phyloP scores from a whole-genome alignment of 2,113 vertebrate species.

The Monopterus albus region DNA sequence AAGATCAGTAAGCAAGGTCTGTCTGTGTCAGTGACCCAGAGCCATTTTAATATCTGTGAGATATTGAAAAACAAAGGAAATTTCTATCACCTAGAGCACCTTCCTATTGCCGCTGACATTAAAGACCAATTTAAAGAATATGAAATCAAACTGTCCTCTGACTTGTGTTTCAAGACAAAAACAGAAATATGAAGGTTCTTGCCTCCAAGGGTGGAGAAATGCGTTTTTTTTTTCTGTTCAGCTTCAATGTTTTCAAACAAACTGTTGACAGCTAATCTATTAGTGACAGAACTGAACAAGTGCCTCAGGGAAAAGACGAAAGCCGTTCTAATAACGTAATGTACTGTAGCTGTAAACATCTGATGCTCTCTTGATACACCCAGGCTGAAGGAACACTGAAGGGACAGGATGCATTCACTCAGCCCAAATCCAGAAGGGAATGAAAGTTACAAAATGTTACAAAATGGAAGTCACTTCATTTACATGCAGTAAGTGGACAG shows the following conservation, averaged over 20 bases:
- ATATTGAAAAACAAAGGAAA: constrained; percentile 46
- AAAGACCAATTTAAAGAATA: constrained; percentile 40
- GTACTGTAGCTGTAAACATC: constrained; percentile 39
- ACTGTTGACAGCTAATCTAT: constrained; percentile 25
- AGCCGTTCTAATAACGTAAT: constrained; percentile 25
- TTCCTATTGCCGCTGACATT: constrained; percentile 32
- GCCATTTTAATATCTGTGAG: constrained; percentile 67
- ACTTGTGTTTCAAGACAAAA: constrained; percentile 13
- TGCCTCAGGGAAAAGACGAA: constrained; percentile 20
- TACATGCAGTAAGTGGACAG: neutral
- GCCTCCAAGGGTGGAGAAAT: constrained; percentile 17
- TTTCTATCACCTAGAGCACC: constrained; percentile 47
- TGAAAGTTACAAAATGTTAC: too few species aligned
- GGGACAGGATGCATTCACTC: neutral
- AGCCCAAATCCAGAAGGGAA: neutral
- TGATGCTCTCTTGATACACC: constrained; percentile 13
- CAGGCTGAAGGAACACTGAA: neutral
- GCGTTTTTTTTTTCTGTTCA: neutral
- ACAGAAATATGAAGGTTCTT: constrained; percentile 17
- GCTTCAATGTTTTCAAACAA: constrained; percentile 30
- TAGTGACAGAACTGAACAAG: constrained; percentile 30
- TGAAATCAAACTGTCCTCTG: constrained; percentile 32
- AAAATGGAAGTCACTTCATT: too few species aligned
- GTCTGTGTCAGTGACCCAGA: constrained; percentile 41
- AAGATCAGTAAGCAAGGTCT: constrained; percentile 29